Percentiles rank a stretch among this genome's conserved stretches.
Conservation (phyloP, 1,140 invertebrate species). For the Oncopodura yosiiana region DNA sequence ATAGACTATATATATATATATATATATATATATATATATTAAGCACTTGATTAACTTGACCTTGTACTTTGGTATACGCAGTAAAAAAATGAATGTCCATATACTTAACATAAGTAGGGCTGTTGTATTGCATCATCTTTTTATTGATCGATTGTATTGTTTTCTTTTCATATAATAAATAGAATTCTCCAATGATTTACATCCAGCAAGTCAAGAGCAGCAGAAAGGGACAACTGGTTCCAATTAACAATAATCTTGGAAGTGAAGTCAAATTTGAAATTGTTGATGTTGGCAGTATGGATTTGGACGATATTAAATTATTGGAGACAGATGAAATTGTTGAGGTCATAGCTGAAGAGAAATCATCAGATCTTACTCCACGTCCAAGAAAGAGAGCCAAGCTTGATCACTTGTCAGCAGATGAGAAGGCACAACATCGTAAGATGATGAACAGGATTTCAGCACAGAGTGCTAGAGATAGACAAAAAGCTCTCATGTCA, state of each 20-base stretch:
- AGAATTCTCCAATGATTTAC: too few species aligned
- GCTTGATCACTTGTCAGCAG: constrained; percentile 29
- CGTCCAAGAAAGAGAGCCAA: constrained; percentile 32
- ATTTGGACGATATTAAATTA: constrained; percentile 1
- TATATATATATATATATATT: too few species aligned
- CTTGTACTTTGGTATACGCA: too few species aligned
- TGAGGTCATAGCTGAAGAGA: constrained; percentile 17
- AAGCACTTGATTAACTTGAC: too few species aligned
- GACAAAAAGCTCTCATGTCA: constrained; percentile 29
- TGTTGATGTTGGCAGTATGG: constrained; percentile 17
- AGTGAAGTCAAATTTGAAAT: constrained; percentile 26
- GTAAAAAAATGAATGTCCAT: too few species aligned
- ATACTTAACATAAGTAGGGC: too few species aligned
- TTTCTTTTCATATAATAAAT: too few species aligned
- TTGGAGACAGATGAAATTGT: constrained; percentile 19
- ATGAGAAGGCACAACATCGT: constrained; percentile 32
- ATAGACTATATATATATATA: too few species aligned
- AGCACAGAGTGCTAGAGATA: constrained; percentile 34
- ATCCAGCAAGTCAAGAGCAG: constrained; percentile 13
- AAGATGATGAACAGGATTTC: constrained; percentile 36
- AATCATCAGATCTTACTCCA: background rate
- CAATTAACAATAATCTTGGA: constrained; percentile 2
- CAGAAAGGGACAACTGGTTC: constrained; percentile 23
- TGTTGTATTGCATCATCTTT: too few species aligned
- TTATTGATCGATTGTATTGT: too few species aligned